A percentile compares a stretch with the other conserved stretches of the same genome.
Conservation (phyloP, 2,113 vertebrate genomes). For the Seriola dumerili region DNA sequence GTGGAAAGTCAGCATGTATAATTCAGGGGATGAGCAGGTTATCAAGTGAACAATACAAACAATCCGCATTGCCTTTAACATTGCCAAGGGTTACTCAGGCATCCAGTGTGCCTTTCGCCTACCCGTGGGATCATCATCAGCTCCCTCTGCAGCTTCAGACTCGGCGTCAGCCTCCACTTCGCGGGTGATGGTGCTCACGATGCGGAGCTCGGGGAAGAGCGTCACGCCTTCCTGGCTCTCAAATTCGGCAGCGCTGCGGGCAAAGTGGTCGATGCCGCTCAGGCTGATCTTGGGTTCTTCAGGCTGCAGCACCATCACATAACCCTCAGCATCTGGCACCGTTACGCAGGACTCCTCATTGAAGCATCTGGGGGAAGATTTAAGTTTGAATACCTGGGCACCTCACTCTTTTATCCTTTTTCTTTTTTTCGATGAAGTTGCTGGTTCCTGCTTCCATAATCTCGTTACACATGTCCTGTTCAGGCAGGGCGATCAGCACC, state of each 20-base stretch:
- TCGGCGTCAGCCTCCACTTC: slow-evolving; percentile 92
- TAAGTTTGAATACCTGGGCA: not conserved
- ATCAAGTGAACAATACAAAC: not conserved
- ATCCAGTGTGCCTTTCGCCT: not conserved
- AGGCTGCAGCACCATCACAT: slow-evolving; percentile 95
- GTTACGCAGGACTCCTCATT: slow-evolving; percentile 90
- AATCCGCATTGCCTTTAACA: slow-evolving; percentile 7
- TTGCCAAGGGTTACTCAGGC: not conserved
- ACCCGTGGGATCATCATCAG: slow-evolving; percentile 94
- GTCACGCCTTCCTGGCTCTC: slow-evolving; percentile 92
- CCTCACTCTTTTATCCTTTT: not conserved
- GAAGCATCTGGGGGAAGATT: slow-evolving; percentile 86
- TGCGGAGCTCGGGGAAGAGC: slow-evolving; percentile 95
- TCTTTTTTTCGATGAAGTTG: not conserved
- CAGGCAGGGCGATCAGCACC: not conserved
- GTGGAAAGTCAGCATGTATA: not conserved
- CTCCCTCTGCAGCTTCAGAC: slow-evolving; percentile 83
- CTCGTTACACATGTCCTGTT: too few species aligned
- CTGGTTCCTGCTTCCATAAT: not conserved
- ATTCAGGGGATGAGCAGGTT: not conserved
- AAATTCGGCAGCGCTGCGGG: slow-evolving; percentile 95
- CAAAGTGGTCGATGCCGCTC: slow-evolving; percentile 96
- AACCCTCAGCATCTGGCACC: slow-evolving; percentile 90
- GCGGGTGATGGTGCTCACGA: slow-evolving; percentile 96
- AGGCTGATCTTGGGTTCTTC: slow-evolving; percentile 98